Percentiles rank a stretch among this genome's conserved stretches.
These are phyloP conservation scores for Microctonus hyperodae DNA, from an alignment of 2,888 invertebrate species.

Conservation along the genomic window DNA sequence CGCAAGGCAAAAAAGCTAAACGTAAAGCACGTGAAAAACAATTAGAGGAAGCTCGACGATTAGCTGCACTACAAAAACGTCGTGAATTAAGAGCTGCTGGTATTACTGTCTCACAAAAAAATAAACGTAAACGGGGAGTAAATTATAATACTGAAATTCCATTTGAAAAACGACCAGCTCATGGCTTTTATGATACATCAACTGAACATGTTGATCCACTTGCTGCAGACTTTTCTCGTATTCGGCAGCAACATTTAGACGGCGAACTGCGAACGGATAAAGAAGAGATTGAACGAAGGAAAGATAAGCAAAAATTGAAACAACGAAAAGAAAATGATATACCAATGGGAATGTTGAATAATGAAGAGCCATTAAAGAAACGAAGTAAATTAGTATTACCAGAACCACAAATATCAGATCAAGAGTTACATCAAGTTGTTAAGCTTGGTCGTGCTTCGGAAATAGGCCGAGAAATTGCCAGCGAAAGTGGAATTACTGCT, in stretches of 20 bases:
- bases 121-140: conserved; percentile 88
- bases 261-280: conserved; percentile 89
- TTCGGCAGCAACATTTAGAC: conserved; percentile 92
- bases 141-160: conserved; percentile 98
- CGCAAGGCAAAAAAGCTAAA: conserved; percentile 94
- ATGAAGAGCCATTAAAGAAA: conserved; percentile 89
- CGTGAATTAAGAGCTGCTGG: conserved; percentile 97
- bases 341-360: conserved; percentile 86
- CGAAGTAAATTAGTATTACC: conserved; percentile 96
- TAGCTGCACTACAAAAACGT: conserved; percentile 97
- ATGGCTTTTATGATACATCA: conserved; percentile 95
- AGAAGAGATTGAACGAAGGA: conserved; percentile 92
- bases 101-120: conserved; percentile 75
- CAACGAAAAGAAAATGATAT: conserved; percentile 96
- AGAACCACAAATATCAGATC: conserved; percentile 94
- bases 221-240: conserved; percentile 87
- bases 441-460: conserved; percentile 92
- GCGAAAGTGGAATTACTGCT: conserved; percentile 77
- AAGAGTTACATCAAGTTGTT: conserved; percentile 89
- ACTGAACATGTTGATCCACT: conserved; percentile 87
- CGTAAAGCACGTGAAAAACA: conserved; percentile 97
- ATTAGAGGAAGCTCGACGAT: conserved; percentile 93
- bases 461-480: conserved; percentile 86
- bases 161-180: conserved; percentile 92
- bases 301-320: conserved; percentile 95